These are phyloP conservation scores for Cephus rjabovi DNA, from an alignment of 2,888 invertebrate species.

Conservation along the genomic window DNA sequence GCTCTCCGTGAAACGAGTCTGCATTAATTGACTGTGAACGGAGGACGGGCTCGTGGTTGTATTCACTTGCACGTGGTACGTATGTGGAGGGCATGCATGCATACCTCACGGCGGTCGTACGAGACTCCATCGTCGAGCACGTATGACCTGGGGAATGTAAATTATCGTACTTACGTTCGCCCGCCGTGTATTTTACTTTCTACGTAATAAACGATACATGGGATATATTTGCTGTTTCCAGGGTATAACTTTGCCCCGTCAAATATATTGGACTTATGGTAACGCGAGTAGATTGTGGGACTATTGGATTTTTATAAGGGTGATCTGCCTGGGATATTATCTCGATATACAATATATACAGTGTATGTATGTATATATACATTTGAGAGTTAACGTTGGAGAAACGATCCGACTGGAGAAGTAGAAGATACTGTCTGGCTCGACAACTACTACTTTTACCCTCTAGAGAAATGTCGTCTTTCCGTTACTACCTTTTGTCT, in stretches of 20 bases:
- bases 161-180: background rate
- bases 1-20: background rate
- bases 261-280: background rate
- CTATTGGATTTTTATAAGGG: background rate
- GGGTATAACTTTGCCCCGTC: background rate
- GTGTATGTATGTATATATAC: too few relatives aligned
- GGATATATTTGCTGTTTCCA: background rate
- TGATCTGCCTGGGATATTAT: background rate
- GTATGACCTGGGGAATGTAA: slow-evolving; percentile 3
- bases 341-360: background rate
- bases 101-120: background rate
- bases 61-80: background rate
- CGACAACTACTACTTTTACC: background rate
- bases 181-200: background rate
- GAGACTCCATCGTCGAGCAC: background rate
- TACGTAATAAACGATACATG: background rate
- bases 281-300: background rate
- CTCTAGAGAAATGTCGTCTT: background rate
- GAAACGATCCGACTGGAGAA: background rate
- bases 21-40: background rate
- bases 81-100: background rate
- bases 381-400: background rate
- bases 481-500: background rate
- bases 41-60: background rate
- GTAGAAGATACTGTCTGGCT: background rate